A percentile compares a stretch with the other conserved stretches of the same genome.
These are phyloP conservation scores for Salvelinus fontinalis DNA, from an alignment of 2,113 vertebrate genomes.

Conservation along the genomic window DNA sequence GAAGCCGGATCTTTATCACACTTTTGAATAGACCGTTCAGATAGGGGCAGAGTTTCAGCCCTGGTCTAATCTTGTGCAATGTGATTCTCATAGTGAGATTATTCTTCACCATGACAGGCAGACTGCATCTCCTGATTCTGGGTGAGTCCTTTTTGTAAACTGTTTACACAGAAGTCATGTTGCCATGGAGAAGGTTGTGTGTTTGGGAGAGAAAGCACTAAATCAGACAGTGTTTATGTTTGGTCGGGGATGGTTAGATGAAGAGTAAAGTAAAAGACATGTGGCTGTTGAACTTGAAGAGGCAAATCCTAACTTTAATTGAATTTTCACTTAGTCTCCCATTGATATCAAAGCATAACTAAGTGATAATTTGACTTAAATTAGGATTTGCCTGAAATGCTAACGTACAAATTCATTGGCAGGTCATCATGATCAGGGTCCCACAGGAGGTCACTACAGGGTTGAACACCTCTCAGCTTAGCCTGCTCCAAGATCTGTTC, in stretches of 20 bases:
- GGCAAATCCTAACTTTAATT: too few relatives aligned
- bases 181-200: conserved; percentile 24
- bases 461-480: too few relatives aligned
- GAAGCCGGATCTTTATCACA: background rate
- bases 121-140: conserved; percentile 49
- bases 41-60: background rate
- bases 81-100: conserved; percentile 5
- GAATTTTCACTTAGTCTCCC: background rate
- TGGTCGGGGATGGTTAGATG: too few relatives aligned
- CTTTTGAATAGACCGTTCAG: background rate
- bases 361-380: too few relatives aligned
- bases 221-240: background rate
- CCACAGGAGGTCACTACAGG: too few relatives aligned
- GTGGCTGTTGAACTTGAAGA: too few relatives aligned
- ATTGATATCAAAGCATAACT: too few relatives aligned
- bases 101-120: conserved; percentile 51
- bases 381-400: background rate
- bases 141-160: conserved; percentile 61
- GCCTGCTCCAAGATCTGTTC: too few relatives aligned
- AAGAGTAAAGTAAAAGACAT: too few relatives aligned
- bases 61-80: background rate
- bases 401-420: too few relatives aligned
- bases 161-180: conserved; percentile 8
- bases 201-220: background rate
- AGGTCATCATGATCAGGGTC: too few relatives aligned